Percentiles rank a stretch among this genome's conserved stretches.
Conservation (phyloP, 1,140 invertebrate genomes). For the Neocloeon triangulifer region DNA sequence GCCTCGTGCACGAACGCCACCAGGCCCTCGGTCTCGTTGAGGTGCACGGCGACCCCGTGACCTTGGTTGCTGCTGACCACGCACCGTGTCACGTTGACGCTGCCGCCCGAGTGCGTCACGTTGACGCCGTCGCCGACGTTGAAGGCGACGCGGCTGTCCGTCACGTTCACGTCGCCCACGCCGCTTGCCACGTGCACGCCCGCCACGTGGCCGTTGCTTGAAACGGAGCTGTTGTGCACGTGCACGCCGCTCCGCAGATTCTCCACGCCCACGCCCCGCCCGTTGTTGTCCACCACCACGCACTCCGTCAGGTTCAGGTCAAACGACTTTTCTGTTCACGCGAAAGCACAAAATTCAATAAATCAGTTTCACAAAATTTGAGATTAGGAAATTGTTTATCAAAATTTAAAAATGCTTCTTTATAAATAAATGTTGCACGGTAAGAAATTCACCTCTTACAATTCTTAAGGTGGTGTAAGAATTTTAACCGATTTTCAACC, state of each 20-base stretch:
- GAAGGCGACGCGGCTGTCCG: slow-evolving; percentile 63
- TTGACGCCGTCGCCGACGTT: slow-evolving; percentile 85
- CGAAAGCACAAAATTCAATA: no score
- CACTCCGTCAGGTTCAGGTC: slow-evolving; percentile 74
- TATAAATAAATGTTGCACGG: slow-evolving; percentile 4
- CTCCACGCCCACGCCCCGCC: slow-evolving; percentile 72
- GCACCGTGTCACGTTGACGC: slow-evolving; percentile 63
- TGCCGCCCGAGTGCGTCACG: slow-evolving; percentile 77
- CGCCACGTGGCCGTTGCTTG: slow-evolving; percentile 66
- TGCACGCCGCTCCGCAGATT: slow-evolving; percentile 60
- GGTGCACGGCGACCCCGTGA: slow-evolving; percentile 66
- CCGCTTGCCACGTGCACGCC: slow-evolving; percentile 69
- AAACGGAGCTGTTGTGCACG: slow-evolving; percentile 57
- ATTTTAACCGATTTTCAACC: no score
- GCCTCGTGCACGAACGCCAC: slow-evolving; percentile 60
- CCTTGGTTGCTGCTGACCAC: slow-evolving; percentile 57
- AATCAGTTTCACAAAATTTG: slow-evolving; percentile 5
- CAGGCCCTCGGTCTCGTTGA: slow-evolving; percentile 69
- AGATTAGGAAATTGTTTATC: no score
- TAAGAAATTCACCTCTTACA: no score
- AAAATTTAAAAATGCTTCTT: slow-evolving; percentile 4
- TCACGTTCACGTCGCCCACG: slow-evolving; percentile 80
- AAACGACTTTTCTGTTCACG: slow-evolving; percentile 49
- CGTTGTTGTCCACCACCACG: slow-evolving; percentile 69
- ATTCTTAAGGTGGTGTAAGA: no score